A percentile compares a stretch with the other conserved stretches of the same genome.
Evolutionary conservation across 2,113 vertebrate species (phyloP).

Genomic region (Dasyurus viverrinus): DNA sequence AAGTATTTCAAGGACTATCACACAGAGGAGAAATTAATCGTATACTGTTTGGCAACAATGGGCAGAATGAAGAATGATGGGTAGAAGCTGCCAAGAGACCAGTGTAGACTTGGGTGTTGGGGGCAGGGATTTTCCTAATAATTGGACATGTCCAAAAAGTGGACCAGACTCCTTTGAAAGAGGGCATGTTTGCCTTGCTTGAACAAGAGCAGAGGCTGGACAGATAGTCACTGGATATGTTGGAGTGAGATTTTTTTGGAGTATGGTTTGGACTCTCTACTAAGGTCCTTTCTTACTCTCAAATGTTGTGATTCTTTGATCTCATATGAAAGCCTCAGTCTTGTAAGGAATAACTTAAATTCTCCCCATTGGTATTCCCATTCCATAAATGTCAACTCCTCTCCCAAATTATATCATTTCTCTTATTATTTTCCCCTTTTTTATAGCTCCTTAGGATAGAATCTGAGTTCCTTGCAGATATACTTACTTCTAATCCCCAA

Average conservation of each 20-base stretch:
- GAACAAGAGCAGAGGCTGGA: neutral
- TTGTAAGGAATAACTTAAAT: neutral
- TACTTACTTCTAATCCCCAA: constrained; percentile 3
- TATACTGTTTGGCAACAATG: neutral
- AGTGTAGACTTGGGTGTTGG: neutral
- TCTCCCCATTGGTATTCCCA: neutral
- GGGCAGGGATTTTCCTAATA: neutral
- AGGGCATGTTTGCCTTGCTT: neutral
- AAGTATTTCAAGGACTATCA: neutral
- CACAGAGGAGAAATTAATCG: neutral
- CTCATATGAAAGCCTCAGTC: neutral
- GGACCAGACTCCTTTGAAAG: neutral
- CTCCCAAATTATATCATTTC: neutral
- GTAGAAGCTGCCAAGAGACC: neutral
- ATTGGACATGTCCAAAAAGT: neutral
- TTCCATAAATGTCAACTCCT: neutral
- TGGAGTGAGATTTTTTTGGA: neutral
- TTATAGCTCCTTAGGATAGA: neutral
- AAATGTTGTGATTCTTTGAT: neutral
- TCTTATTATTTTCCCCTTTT: neutral
- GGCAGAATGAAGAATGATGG: neutral
- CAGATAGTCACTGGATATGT: neutral
- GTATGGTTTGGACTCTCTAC: too few relatives aligned
- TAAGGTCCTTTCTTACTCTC: too few relatives aligned
- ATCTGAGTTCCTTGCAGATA: neutral